Conservation (phyloP, 2,797 vertebrate genomes). For the Craterocephalus amniculus region DNA sequence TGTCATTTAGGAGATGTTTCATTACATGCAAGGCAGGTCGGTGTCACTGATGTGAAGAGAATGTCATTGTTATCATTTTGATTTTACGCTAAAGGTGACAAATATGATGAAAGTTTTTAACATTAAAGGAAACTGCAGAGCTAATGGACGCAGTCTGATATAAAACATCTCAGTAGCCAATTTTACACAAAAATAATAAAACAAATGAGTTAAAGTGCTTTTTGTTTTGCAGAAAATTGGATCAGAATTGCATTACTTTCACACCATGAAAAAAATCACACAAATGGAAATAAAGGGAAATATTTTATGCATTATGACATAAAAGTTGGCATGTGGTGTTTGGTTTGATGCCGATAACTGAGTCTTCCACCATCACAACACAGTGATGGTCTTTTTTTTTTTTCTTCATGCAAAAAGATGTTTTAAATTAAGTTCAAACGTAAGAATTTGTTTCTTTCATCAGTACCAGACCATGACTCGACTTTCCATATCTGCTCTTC, state of each 20-base stretch:
- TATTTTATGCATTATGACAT: slow-evolving; percentile 27
- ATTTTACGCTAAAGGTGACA: neutral
- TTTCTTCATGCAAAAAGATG: slow-evolving; percentile 17
- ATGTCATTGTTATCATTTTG: neutral
- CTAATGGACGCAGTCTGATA: slow-evolving; percentile 14
- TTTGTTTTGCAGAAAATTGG: slow-evolving; percentile 40
- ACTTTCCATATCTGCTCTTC: slow-evolving; percentile 59
- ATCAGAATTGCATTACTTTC: slow-evolving; percentile 9
- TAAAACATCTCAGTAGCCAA: neutral
- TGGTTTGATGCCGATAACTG: slow-evolving; percentile 19
- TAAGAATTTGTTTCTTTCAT: slow-evolving; percentile 28
- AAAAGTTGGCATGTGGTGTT: slow-evolving; percentile 25
- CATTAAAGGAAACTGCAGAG: neutral
- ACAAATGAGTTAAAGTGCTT: slow-evolving; percentile 3
- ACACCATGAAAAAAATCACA: slow-evolving; percentile 5
- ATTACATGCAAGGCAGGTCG: slow-evolving; percentile 10
- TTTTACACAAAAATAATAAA: slow-evolving; percentile 27
- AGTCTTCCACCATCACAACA: slow-evolving; percentile 23
- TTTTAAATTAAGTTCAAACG: slow-evolving; percentile 29
- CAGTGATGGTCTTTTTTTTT: neutral
- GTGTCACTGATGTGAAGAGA: neutral
- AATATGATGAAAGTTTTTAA: neutral
- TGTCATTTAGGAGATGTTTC: slow-evolving; percentile 29
- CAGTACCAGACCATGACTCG: slow-evolving; percentile 27
- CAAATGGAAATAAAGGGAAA: neutral